These are phyloP conservation scores for Rhinella marina DNA, from an alignment of 2,797 vertebrate genomes.

Conservation along the genomic window DNA sequence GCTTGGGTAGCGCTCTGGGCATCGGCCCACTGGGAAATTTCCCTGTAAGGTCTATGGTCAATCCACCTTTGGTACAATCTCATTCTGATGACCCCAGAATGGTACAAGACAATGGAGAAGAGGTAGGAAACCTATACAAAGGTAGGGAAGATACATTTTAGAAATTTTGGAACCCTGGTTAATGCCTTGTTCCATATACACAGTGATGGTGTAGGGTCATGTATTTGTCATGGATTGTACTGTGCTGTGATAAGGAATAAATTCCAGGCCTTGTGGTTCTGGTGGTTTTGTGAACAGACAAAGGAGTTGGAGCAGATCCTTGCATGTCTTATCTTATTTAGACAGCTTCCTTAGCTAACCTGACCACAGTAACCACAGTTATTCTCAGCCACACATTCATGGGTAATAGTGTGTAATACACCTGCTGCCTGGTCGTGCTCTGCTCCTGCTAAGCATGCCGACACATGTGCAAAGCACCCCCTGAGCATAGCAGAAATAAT, in stretches of 20 bases:
- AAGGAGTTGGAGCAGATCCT: constrained; percentile 66
- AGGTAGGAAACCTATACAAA: not conserved
- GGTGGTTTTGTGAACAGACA: constrained; percentile 39
- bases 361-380: constrained; percentile 65
- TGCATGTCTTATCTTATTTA: constrained; percentile 75
- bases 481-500: not conserved
- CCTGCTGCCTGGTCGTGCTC: constrained; percentile 53
- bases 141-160: not conserved
- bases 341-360: constrained; percentile 75
- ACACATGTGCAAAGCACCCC: not conserved
- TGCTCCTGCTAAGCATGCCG: constrained; percentile 45
- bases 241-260: not conserved
- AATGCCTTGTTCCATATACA: not conserved
- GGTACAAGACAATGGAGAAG: not conserved
- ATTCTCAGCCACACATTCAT: constrained; percentile 57
- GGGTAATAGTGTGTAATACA: constrained; percentile 59
- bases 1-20: no score
- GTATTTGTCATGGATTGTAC: not conserved
- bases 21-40: no score
- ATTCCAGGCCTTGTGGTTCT: constrained; percentile 25
- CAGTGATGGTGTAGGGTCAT: not conserved
- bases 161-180: not conserved
- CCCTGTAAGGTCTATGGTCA: no score
- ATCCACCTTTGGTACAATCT: no score
- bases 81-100: not conserved